Conservation (phyloP, 2,113 vertebrate species). For the Corythaixoides concolor region DNA sequence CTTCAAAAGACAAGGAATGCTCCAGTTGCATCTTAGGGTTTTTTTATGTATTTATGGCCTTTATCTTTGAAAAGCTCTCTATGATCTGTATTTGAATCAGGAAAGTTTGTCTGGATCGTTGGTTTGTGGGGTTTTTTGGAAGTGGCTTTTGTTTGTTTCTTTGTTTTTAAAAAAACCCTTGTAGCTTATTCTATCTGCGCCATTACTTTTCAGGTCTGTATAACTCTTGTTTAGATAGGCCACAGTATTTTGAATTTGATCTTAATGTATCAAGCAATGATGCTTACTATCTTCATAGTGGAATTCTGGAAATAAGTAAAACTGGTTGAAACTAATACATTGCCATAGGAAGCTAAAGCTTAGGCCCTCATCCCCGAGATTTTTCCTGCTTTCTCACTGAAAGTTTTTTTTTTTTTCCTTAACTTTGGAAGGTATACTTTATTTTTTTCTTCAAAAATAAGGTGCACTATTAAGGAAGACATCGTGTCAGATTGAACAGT, state of each 20-base stretch:
- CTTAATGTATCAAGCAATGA: neutral
- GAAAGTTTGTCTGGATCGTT: neutral
- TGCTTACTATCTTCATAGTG: neutral
- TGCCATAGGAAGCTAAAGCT: neutral
- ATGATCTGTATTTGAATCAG: neutral
- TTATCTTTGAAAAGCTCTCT: neutral
- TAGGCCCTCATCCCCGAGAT: neutral
- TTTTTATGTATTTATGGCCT: neutral
- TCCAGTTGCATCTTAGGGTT: neutral
- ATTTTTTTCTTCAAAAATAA: neutral
- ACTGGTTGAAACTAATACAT: neutral
- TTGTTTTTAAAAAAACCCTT: neutral
- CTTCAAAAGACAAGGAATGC: neutral
- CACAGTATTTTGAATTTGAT: neutral
- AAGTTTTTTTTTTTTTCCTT: neutral
- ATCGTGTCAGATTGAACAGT: neutral
- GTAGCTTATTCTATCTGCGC: neutral
- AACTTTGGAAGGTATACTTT: neutral
- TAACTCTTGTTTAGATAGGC: neutral
- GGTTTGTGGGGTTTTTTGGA: neutral
- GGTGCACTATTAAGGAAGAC: neutral
- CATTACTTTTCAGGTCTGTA: neutral
- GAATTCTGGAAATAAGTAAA: neutral
- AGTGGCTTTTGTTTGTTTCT: neutral
- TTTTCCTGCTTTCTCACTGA: neutral